phyloP scores from a whole-genome alignment of 2,888 invertebrate species.

The Ormyrus nitidulus region DNA sequence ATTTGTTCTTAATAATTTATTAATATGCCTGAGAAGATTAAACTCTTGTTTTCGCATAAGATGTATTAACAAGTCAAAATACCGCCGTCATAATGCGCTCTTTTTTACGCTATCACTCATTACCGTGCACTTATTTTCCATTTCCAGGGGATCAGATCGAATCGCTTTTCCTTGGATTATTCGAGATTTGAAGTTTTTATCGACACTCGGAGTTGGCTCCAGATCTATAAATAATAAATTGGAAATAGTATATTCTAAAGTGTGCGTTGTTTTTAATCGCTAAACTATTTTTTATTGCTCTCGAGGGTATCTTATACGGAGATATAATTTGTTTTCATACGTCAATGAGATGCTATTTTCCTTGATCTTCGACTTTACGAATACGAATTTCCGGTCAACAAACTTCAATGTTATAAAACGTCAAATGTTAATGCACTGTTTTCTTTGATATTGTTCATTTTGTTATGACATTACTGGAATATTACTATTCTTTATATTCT shows the following conservation, averaged over 20 bases:
- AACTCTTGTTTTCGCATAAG: not conserved
- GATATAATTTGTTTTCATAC: conserved; percentile 48
- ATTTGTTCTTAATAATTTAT: no score
- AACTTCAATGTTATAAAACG: conserved; percentile 37
- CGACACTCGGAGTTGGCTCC: conserved; percentile 32
- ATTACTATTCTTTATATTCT: no score
- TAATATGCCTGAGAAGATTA: not conserved
- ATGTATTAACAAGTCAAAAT: no score
- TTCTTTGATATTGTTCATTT: no score
- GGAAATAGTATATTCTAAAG: conserved; percentile 26
- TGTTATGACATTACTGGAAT: no score
- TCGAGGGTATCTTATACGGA: conserved; percentile 30
- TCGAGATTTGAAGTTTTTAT: conserved; percentile 33
- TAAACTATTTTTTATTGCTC: conserved; percentile 30
- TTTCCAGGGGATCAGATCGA: conserved; percentile 23
- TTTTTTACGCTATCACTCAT: not conserved
- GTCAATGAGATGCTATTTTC: conserved; percentile 29
- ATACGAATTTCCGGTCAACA: conserved; percentile 39
- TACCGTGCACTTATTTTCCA: conserved; percentile 47
- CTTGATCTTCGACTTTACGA: conserved; percentile 44
- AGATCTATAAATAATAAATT: conserved; percentile 51
- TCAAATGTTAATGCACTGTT: conserved; percentile 14
- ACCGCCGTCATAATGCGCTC: no score
- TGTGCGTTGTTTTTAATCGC: conserved; percentile 11
- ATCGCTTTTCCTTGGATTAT: conserved; percentile 41